phyloP scores from a whole-genome alignment of 2,113 vertebrate genomes.

The Indicator maculatus region DNA sequence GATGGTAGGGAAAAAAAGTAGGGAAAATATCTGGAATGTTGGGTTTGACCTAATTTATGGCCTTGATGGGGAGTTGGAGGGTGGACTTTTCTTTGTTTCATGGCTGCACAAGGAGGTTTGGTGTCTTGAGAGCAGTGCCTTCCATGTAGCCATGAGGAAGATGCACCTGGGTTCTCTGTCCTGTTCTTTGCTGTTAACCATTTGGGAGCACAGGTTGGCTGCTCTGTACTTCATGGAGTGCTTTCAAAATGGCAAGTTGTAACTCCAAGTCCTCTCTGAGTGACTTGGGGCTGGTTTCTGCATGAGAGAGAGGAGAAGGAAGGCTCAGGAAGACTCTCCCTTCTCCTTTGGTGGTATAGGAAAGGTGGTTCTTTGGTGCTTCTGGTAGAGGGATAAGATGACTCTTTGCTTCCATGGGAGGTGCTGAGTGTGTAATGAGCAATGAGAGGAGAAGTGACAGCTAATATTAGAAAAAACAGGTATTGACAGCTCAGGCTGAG shows the following conservation, averaged over 20 bases:
- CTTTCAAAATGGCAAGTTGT: accelerated
- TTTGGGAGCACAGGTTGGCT: neutral
- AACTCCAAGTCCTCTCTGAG: neutral
- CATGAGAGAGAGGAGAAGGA: neutral
- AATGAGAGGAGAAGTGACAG: neutral
- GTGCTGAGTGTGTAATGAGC: neutral
- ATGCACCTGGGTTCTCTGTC: accelerated
- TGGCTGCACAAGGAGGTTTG: neutral
- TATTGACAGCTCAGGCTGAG: neutral
- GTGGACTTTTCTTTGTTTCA: neutral
- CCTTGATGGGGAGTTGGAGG: neutral
- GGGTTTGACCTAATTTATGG: neutral
- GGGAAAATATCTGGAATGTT: neutral
- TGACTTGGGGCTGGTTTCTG: neutral
- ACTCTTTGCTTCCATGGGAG: neutral
- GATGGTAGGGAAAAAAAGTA: accelerated
- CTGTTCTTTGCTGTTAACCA: accelerated
- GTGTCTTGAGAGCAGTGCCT: neutral
- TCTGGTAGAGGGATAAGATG: accelerated
- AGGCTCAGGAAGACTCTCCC: neutral
- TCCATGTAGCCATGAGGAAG: accelerated
- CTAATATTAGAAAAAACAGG: accelerated
- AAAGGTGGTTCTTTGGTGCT: neutral
- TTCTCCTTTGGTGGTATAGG: neutral
- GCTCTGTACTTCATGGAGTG: accelerated